Base-by-base conservation (phyloP, 2,797 vertebrate genomes). In the Melanotaenia boesemani region DNA sequence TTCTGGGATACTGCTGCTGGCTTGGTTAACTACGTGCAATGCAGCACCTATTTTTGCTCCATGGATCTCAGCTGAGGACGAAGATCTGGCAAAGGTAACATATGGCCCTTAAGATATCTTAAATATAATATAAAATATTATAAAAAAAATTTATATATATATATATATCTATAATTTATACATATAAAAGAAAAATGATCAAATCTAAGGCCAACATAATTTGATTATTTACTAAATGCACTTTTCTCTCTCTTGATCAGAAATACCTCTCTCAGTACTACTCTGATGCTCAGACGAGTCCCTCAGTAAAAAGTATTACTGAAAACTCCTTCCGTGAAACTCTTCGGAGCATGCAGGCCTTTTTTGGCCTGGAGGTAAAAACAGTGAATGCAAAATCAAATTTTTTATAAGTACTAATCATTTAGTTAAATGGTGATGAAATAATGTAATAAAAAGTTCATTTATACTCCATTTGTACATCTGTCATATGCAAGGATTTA, bases 1-100 rank as follows among this genome's bases (percentile, higher is more conserved):
- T 48, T 77, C 73, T 41, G 71, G 79, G 81, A 72, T 80, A 0
- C 24, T 81, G 46, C 61, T 89, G 59, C 48, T 90, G 46, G 67
- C 57, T 13, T 82, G 52, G 74, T 76, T 77, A 20, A 10, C 77
- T 8, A 41, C 81, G 62, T 78, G 78, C 82, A 37, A 41, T 8
- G 56, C 83, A 12, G 86, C 88, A 12, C 89, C 89, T 0, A 80
- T 79, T 0, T 0, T 76, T 4, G 78, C 81, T 13, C 85, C 88
- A 30, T 79, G 82, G 6, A 50, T 73, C 61, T 74, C 82, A 36
- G 59, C 82, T 7, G 62, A 77, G n/a, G 83, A 90, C 0, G 26
- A 83, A 30, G 55, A 73, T 34, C 24, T 87, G 26, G 87, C 87
- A 18, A 67, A 54, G 50, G 50, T 54, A 54, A 8, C 2, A 8